Percentiles rank a stretch among this genome's conserved stretches.
These are phyloP conservation scores for Philereme transversata DNA, from an alignment of 2,888 invertebrate species.

Conservation along the genomic window DNA sequence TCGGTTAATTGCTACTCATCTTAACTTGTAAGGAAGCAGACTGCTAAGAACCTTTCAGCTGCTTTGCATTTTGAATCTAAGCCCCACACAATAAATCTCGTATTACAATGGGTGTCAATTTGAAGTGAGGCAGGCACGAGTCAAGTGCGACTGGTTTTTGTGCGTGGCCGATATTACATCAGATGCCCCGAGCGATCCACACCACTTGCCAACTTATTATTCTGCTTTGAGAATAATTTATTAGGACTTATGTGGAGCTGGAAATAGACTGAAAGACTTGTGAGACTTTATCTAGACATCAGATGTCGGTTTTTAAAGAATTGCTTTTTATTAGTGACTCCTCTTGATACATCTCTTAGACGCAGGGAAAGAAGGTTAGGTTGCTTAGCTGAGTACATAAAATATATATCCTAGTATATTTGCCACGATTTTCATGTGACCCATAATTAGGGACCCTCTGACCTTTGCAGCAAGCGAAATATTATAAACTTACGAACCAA, in stretches of 20 bases:
- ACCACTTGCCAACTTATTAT: constrained; percentile 32
- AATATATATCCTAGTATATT: not conserved
- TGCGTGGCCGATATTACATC: constrained; percentile 56
- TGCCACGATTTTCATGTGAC: not conserved
- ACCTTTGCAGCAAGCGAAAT: too few relatives aligned
- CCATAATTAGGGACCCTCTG: not conserved
- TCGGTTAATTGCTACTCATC: too few relatives aligned
- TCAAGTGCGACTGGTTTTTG: constrained; percentile 73
- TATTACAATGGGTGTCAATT: not conserved
- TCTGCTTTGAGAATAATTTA: constrained; percentile 12
- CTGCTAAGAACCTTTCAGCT: too few relatives aligned
- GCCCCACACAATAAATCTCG: not conserved
- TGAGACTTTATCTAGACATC: not conserved
- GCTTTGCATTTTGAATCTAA: not conserved
- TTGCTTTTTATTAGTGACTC: too few relatives aligned
- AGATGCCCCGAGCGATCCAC: constrained; percentile 49
- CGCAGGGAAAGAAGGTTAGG: too few relatives aligned
- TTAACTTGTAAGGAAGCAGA: too few relatives aligned
- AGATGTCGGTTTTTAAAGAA: too few relatives aligned
- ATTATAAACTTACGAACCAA: too few relatives aligned
- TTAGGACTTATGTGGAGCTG: constrained; percentile 8
- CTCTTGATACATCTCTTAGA: too few relatives aligned
- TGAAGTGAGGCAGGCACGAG: constrained; percentile 5
- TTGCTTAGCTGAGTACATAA: too few relatives aligned
- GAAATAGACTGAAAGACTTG: constrained; percentile 4